Evolutionary conservation across 92 coral and sea anemone genomes (phyloP).

Genomic region (Parazoanthus atlanticus): DNA sequence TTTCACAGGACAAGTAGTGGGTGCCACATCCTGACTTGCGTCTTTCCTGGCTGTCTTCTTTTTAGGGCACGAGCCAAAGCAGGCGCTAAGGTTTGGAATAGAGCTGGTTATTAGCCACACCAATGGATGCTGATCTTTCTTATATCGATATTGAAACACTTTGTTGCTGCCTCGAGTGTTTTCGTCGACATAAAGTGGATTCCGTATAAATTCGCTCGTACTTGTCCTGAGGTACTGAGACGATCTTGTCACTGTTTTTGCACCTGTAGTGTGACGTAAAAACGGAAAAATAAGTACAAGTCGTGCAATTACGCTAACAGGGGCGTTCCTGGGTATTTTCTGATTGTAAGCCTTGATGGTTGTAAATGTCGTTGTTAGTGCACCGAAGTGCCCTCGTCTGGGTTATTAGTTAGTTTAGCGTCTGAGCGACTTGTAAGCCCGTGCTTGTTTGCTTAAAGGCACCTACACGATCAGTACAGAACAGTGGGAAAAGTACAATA

Average conservation of each 20-base stretch:
- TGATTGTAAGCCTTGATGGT: too few relatives aligned
- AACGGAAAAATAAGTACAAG: background rate
- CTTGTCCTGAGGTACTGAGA: background rate
- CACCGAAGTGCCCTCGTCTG: too few relatives aligned
- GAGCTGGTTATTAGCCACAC: constrained; percentile 13
- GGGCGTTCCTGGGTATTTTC: too few relatives aligned
- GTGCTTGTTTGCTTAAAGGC: too few relatives aligned
- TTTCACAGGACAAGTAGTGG: background rate
- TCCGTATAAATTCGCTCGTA: background rate
- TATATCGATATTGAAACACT: background rate
- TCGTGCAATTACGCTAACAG: background rate
- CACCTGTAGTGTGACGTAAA: background rate
- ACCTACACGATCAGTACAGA: too few relatives aligned
- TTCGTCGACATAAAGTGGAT: background rate
- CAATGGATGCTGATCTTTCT: background rate
- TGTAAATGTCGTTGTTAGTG: too few relatives aligned
- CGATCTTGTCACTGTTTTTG: background rate
- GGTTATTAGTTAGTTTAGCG: too few relatives aligned
- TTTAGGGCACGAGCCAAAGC: constrained; percentile 2
- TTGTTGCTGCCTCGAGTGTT: constrained; percentile 8
- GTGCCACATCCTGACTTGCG: background rate
- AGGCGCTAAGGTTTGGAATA: background rate
- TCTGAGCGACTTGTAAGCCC: too few relatives aligned
- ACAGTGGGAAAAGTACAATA: too few relatives aligned
- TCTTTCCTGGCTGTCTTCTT: background rate